Evolutionary conservation across 2,113 vertebrate species (phyloP).

Genomic region (Anseranas semipalmata): DNA sequence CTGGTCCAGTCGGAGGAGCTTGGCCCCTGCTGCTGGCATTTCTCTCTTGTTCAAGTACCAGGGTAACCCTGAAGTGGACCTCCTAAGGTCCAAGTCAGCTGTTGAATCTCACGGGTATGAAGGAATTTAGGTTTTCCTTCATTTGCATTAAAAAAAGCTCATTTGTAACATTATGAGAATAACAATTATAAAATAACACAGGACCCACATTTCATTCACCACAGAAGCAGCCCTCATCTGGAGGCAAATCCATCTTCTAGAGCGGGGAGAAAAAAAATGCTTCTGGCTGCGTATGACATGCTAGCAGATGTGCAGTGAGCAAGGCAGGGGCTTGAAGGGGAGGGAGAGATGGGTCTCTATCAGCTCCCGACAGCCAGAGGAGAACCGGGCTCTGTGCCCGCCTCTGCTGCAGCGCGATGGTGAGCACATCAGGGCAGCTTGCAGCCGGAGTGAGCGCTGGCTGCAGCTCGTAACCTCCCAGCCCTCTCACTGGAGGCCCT

Average conservation of each 20-base stretch:
- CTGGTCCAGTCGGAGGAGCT: neutral
- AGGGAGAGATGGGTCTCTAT: neutral
- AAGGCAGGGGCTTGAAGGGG: neutral
- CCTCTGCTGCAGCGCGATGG: no score
- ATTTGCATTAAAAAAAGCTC: neutral
- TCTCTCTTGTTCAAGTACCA: fast-evolving
- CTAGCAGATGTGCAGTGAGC: neutral
- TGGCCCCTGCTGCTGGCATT: neutral
- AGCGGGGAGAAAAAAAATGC: neutral
- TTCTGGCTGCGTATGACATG: neutral
- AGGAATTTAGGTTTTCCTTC: neutral
- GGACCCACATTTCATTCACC: neutral
- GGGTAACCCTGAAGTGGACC: neutral
- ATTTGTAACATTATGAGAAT: neutral
- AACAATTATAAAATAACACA: no score
- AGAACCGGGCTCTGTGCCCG: neutral
- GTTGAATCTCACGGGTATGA: fast-evolving
- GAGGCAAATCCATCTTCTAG: neutral
- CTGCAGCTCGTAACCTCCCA: neutral
- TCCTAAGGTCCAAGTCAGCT: neutral
- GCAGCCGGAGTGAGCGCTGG: neutral
- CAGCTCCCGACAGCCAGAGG: neutral
- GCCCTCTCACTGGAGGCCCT: neutral
- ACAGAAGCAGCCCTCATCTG: neutral
- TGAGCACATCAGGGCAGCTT: neutral